Percentiles rank a stretch among this genome's conserved stretches.
Evolutionary conservation across 2,113 vertebrate genomes (phyloP).

Genomic region (Cyprinodon variegatus): DNA sequence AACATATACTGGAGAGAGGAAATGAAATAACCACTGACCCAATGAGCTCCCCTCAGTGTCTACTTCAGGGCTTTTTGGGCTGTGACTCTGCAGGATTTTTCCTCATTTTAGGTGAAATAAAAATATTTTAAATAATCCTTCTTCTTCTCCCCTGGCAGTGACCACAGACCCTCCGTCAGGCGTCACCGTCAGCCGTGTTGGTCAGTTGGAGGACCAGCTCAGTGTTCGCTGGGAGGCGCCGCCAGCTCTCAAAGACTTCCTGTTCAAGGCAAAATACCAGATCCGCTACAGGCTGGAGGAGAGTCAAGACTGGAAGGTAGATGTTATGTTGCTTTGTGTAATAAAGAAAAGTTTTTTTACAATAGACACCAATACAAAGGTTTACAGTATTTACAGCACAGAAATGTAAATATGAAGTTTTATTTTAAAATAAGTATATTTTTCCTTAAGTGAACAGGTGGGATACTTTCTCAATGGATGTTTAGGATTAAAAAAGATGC

Average conservation of each 20-base stretch:
- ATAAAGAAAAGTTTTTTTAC: too few species aligned
- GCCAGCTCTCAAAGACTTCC: constrained; percentile 93
- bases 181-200: constrained; percentile 91
- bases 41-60: background rate
- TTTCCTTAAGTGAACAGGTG: too few species aligned
- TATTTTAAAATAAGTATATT: too few species aligned
- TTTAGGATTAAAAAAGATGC: too few species aligned
- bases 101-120: background rate
- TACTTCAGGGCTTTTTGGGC: too few species aligned
- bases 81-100: too few species aligned
- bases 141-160: constrained; percentile 75
- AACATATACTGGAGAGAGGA: background rate
- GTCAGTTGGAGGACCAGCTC: constrained; percentile 95
- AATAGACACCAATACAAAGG: too few species aligned
- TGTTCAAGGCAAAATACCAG: constrained; percentile 99
- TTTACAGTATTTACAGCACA: too few species aligned
- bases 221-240: constrained; percentile 95
- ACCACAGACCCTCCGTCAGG: constrained; percentile 93
- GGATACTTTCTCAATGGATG: too few species aligned
- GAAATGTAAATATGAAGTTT: too few species aligned
- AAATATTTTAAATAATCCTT: background rate
- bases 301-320: constrained; percentile 96
- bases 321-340: too few species aligned
- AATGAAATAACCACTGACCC: background rate
- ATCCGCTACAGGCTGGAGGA: constrained; percentile 97